Evolutionary conservation across 2,113 vertebrate genomes (phyloP).

Genomic region (Gadus macrocephalus): DNA sequence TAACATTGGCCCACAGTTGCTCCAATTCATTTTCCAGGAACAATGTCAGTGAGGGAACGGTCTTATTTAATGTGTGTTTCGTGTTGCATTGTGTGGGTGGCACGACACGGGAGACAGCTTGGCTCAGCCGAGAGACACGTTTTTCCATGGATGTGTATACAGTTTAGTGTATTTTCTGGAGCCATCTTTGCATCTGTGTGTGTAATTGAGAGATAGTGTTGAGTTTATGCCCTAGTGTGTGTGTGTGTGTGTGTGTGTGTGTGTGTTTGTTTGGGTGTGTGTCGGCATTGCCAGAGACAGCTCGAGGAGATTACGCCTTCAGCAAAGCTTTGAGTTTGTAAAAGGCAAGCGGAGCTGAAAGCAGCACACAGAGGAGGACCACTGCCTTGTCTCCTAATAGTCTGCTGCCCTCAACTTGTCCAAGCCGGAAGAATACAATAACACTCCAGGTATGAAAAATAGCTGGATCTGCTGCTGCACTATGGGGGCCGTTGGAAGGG

Average conservation of each 20-base stretch:
- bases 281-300: conserved; percentile 44
- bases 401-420: conserved; percentile 39
- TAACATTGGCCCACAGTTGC: conserved; percentile 64
- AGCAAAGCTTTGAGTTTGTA: conserved; percentile 53
- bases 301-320: conserved; percentile 48
- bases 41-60: conserved; percentile 61
- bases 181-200: conserved; percentile 41
- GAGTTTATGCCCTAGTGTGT: conserved; percentile 28
- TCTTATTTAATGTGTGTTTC: conserved; percentile 64
- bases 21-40: conserved; percentile 63
- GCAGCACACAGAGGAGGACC: conserved; percentile 36
- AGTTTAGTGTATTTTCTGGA: conserved; percentile 4
- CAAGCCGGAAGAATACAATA: conserved; percentile 41
- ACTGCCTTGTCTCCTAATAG: conserved; percentile 46
- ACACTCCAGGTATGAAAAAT: conserved; percentile 47
- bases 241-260: conserved; percentile 5
- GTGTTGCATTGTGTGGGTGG: conserved; percentile 61
- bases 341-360: conserved; percentile 42
- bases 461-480: conserved; percentile 20
- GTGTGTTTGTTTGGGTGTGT: background rate
- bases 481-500: too few species aligned
- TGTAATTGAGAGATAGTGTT: background rate
- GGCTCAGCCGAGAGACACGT: conserved; percentile 44
- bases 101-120: conserved; percentile 49
- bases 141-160: conserved; percentile 36